Evolutionary conservation across 2,113 vertebrate species (phyloP), one percentile per base, ranked within the genome.

Genomic region (Tragelaphus buxtoni): DNA sequence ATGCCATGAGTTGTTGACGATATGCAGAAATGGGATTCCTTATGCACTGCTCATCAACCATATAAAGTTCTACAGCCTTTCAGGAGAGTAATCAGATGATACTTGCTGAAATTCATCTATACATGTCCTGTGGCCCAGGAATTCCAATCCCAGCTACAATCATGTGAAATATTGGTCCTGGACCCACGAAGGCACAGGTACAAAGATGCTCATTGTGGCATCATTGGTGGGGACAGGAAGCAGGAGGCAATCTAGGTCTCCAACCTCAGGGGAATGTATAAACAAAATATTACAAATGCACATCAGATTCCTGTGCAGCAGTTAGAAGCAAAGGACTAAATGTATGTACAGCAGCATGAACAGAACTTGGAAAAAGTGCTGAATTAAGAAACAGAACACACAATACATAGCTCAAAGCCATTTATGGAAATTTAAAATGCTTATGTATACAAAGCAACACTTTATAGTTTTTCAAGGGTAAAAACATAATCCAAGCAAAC

Each of bases 341-440:
- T 55, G 72, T 45, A 79, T 39, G 60, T 2, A 30, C 9, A 88
- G 55, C 65, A 87, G 74, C 69, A 85, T 81, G 79, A 91, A 26
- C 1, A 80, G 83, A 83, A 74, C 82, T 94, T 35, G 6, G 72
- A 91, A 94, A 85, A 72, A 87, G 86, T 51, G 9, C 4, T 94
- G 55, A 79, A 88, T 60, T 82, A 87, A 74, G 81, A 90, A 92
- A 94, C 26, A 92, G 28, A 92, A 84, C 61, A 90, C 56, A 90
- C 0, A 12, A 90, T 30, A 76, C 47, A 63, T 13, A 45, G 65
- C 58, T 94, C 58, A 74, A n/a, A 17, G 74, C 42, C 74, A 82
- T 82, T 97, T 86, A 60, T 82, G 51, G 49, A 88, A 94, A 95
- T 61, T 63, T 79, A 47, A 95, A 96, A 92, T 11, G 12, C 28